Conservation (phyloP, 2,888 invertebrate species). For the Cheilosia pagana region DNA sequence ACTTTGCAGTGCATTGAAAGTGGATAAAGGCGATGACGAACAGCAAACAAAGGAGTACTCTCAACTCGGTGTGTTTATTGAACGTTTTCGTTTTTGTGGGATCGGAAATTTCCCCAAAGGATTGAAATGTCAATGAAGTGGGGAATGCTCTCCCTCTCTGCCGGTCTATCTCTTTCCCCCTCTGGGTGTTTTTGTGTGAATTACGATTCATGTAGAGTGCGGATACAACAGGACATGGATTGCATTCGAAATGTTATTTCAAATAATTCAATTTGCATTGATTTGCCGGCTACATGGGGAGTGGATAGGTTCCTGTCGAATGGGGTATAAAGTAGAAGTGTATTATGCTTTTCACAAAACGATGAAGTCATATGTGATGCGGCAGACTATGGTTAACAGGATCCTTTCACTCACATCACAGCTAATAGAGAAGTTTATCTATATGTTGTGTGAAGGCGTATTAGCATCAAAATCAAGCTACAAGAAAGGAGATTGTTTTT, state of each 20-base stretch:
- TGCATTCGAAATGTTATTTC: constrained; percentile 55
- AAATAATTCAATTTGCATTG: constrained; percentile 68
- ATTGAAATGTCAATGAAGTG: constrained; percentile 14
- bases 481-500: too few species aligned
- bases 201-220: constrained; percentile 1
- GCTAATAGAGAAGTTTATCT: neutral
- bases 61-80: constrained; percentile 33
- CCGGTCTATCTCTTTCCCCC: too few species aligned
- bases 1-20: constrained; percentile 10
- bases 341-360: constrained; percentile 2
- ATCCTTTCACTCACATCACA: neutral
- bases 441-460: too few species aligned
- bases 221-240: constrained; percentile 17
- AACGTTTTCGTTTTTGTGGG: constrained; percentile 14
- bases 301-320: neutral
- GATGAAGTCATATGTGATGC: neutral
- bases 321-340: neutral
- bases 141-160: too few species aligned
- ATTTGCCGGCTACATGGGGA: constrained; percentile 17
- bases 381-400: neutral
- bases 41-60: constrained; percentile 35
- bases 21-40: constrained; percentile 24
- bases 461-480: too few species aligned
- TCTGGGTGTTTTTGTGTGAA: neutral
- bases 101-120: constrained; percentile 39